Evolutionary conservation across 2,797 vertebrate species (phyloP).

Genomic region (Oceanodroma leucorhoa): DNA sequence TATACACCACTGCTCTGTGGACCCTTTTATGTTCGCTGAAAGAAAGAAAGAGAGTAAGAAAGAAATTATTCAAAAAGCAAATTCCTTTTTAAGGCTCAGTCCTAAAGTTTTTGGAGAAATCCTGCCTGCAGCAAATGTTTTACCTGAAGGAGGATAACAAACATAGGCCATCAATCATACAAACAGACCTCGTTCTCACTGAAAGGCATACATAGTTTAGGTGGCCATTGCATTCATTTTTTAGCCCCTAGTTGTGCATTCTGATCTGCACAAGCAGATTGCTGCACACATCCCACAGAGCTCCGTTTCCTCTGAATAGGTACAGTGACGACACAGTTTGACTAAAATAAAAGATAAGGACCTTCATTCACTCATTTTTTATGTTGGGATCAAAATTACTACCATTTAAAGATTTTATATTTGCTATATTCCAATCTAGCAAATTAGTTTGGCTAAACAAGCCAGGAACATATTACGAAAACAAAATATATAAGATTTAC

Average conservation of each 20-base stretch:
- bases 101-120: background rate
- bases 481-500: background rate
- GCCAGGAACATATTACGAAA: background rate
- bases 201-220: background rate
- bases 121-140: background rate
- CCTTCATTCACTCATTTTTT: background rate
- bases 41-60: background rate
- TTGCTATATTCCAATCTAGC: background rate
- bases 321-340: background rate
- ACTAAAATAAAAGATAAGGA: background rate
- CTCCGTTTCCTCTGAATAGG: background rate
- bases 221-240: background rate
- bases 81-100: background rate
- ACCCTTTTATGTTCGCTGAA: background rate
- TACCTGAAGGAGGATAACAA: background rate
- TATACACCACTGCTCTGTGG: background rate
- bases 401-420: background rate
- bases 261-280: background rate
- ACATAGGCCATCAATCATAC: background rate
- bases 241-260: background rate
- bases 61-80: background rate
- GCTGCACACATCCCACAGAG: background rate
- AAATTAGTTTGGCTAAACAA: background rate
- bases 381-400: background rate
- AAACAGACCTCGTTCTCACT: background rate